Conservation (phyloP, 2,797 vertebrate genomes). For the Brotula barbata region DNA sequence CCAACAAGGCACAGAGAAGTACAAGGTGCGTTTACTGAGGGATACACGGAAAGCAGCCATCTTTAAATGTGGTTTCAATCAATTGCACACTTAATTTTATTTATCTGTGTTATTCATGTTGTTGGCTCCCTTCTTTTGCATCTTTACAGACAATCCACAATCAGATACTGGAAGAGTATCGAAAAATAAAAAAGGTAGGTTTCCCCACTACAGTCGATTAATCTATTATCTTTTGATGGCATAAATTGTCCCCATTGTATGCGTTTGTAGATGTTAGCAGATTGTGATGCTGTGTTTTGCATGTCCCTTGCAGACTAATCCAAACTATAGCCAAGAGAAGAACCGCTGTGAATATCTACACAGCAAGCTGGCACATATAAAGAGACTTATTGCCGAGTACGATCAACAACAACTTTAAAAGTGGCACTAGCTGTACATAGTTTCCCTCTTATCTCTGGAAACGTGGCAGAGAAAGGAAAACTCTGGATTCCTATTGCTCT, state of each 20-base stretch:
- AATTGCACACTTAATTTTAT: too few species aligned
- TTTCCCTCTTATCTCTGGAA: constrained; percentile 70
- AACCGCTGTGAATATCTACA: constrained; percentile 99
- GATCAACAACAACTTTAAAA: constrained; percentile 93
- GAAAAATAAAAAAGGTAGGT: constrained; percentile 96
- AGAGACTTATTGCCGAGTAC: constrained; percentile 95
- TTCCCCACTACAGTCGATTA: not conserved
- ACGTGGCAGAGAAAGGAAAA: constrained; percentile 67
- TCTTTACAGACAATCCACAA: constrained; percentile 90
- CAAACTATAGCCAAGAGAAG: constrained; percentile 98
- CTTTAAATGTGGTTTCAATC: not conserved
- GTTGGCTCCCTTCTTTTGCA: too few species aligned
- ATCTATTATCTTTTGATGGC: too few species aligned
- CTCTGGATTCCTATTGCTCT: constrained; percentile 71
- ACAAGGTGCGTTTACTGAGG: constrained; percentile 81
- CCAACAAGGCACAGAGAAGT: constrained; percentile 90
- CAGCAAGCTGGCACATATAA: constrained; percentile 99
- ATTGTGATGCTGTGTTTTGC: constrained; percentile 34
- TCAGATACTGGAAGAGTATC: constrained; percentile 98
- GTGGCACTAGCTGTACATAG: constrained; percentile 75
- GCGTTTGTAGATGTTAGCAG: not conserved
- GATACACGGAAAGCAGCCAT: not conserved
- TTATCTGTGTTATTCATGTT: not conserved
- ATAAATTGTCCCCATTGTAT: too few species aligned
- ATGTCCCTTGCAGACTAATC: constrained; percentile 86